Evolutionary conservation across 2,113 vertebrate genomes (phyloP).

Genomic region (Leptocoma aspasia): DNA sequence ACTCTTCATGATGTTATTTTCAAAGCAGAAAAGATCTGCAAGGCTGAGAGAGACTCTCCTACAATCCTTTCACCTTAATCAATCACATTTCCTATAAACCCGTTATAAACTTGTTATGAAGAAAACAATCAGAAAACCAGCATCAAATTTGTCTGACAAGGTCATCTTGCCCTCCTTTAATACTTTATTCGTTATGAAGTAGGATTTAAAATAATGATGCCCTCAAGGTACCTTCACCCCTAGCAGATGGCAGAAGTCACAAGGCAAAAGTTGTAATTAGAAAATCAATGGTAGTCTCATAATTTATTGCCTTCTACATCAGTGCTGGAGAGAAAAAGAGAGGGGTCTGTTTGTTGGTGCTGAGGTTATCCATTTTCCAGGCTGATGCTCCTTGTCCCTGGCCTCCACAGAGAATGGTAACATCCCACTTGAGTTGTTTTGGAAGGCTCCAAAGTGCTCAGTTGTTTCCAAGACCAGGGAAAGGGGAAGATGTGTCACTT

Average conservation of each 20-base stretch:
- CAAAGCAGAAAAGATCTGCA: neutral
- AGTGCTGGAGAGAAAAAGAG: neutral
- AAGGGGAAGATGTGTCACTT: neutral
- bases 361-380: neutral
- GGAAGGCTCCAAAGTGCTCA: neutral
- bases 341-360: neutral
- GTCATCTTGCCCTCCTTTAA: neutral
- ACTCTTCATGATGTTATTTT: neutral
- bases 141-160: neutral
- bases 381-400: neutral
- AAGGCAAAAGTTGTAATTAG: neutral
- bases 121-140: neutral
- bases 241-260: neutral
- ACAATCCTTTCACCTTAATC: conserved; percentile 10
- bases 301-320: neutral
- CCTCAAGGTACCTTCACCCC: neutral
- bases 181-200: neutral
- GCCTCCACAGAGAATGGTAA: neutral
- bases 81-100: neutral
- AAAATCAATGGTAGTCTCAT: neutral
- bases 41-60: neutral
- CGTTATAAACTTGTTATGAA: neutral
- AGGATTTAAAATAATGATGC: neutral
- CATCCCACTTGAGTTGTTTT: neutral
- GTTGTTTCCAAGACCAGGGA: neutral